Evolutionary conservation across 2,797 vertebrate species (phyloP).

Genomic region (Pterois miles): DNA sequence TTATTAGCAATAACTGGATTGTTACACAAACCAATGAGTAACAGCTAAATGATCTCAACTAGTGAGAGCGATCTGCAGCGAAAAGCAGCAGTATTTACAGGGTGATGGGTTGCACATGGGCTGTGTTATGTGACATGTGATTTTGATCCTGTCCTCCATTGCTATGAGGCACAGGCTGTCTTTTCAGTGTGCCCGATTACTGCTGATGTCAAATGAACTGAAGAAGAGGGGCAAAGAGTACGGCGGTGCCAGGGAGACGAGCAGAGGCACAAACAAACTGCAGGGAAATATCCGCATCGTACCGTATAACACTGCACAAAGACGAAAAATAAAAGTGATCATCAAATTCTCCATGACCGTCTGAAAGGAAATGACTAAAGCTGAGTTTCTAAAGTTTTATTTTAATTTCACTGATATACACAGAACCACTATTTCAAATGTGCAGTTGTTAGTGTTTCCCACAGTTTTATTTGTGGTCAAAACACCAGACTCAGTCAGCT

Average conservation of each 20-base stretch:
- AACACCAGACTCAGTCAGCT: not conserved
- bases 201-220: not conserved
- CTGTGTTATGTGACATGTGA: constrained; percentile 29
- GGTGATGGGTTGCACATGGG: constrained; percentile 24
- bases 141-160: not conserved
- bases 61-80: not conserved
- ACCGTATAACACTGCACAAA: not conserved
- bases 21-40: not conserved
- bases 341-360: not conserved
- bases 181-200: not conserved
- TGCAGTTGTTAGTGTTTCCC: not conserved
- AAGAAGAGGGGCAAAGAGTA: not conserved
- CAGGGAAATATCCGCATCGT: not conserved
- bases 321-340: not conserved
- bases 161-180: not conserved
- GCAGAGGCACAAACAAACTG: not conserved
- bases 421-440: not conserved
- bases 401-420: not conserved
- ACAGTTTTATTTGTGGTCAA: constrained; percentile 1
- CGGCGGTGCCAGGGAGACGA: not conserved
- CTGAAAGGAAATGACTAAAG: not conserved
- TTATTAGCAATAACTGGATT: not conserved
- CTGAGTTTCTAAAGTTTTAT: not conserved
- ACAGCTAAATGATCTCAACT: not conserved
- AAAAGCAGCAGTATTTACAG: constrained; percentile 10